Evolutionary conservation across 2,113 vertebrate genomes (phyloP), one percentile per base, ranked within the genome.

Genomic region (Lophius piscatorius): DNA sequence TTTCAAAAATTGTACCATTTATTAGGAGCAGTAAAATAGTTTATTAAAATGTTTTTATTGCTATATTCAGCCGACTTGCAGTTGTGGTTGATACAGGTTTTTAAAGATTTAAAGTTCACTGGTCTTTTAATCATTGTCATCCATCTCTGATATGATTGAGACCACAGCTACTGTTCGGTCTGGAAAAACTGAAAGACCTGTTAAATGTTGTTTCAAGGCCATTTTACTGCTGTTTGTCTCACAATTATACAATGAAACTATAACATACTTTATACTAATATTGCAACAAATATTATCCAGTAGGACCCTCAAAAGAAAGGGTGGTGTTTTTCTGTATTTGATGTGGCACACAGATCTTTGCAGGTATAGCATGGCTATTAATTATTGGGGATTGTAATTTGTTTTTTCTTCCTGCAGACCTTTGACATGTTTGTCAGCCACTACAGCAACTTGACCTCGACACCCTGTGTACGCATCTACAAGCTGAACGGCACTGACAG

Each of bases 401-500:
- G 3, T 50, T 14, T 60, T 39, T 68, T 6, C 58, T 70, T 57
- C 18, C 16, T 48, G 0, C 76, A 98, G 95, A 96, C 92, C 69
- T 97, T 97, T 22, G 96, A 98, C 87, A 93, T 98, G 96, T 98
- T 98, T 55, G 78, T 98, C 88, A 98, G 94, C 82, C 95, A 98
- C 76, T 98, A 96, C 84, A 98, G 96, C 90, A 97, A 92, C 0
- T 92, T 98, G 70, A 91, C 91, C 84, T 89, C 91, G 0, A 90
- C 95, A 0, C 95, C 96, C 9, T 95, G 95, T 0, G 96, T 98
- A 50, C 96, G 97, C 3, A 91, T 98, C 73, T 98, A 95, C 83
- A 96, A 94, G 82, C 92, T 98, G 82, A 88, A 70, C 0, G 93
- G 94, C 67, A 70, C 93, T 0, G 94, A 95, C 0, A 83, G 87